A percentile compares a stretch with the other conserved stretches of the same genome.
Evolutionary conservation across 2,113 vertebrate species (phyloP).

Genomic region (Cyanoliseus patagonus): DNA sequence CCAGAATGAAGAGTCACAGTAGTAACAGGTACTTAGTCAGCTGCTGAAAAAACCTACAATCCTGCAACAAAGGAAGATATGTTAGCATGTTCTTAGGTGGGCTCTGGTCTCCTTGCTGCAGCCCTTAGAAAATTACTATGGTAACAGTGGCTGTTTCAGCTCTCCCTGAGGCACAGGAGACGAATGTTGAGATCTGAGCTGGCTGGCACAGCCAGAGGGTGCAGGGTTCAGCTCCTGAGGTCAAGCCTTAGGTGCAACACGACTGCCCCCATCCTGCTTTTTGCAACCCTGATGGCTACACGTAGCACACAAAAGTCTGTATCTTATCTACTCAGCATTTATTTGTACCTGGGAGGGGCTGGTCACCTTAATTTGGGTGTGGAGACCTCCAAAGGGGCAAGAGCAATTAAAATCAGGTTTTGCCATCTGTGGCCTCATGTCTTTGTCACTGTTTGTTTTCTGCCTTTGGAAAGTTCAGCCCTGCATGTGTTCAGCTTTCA

Average conservation of each 20-base stretch:
- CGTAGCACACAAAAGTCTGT: neutral
- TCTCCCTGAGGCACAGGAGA: neutral
- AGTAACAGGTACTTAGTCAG: neutral
- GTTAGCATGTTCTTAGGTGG: neutral
- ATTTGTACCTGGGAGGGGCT: neutral
- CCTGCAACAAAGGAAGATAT: neutral
- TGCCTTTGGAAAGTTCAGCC: neutral
- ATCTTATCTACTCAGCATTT: neutral
- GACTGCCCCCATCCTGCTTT: neutral
- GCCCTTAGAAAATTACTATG: neutral
- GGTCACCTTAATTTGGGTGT: neutral
- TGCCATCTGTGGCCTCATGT: neutral
- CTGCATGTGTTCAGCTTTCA: neutral
- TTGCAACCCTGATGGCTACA: neutral
- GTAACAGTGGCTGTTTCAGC: neutral
- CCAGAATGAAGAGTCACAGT: neutral
- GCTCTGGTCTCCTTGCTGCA: neutral
- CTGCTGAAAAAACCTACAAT: neutral
- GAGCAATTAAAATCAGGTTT: neutral
- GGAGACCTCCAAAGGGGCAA: neutral
- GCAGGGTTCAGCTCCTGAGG: neutral
- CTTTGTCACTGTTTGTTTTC: neutral
- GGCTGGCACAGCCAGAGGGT: neutral
- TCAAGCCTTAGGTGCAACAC: neutral
- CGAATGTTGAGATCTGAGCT: neutral